A percentile compares a stretch with the other conserved stretches of the same genome.
These are phyloP conservation scores for Pseudomyrmex pallidus DNA, from an alignment of 1,140 invertebrate genomes.

Conservation along the genomic window DNA sequence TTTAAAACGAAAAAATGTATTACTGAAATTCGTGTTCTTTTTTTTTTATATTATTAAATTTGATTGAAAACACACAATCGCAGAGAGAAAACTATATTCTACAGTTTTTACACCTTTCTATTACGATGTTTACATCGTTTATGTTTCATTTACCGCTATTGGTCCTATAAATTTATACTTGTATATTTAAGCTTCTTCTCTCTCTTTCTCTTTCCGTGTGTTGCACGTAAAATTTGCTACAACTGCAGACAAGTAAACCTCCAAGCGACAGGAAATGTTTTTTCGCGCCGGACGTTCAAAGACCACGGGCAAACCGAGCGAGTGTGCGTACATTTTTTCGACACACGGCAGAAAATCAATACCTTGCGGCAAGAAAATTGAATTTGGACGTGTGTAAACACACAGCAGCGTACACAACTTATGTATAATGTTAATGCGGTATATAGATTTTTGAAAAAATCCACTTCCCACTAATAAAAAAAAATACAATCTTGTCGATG, in stretches of 20 bases:
- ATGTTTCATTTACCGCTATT: neutral
- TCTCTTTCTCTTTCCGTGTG: neutral
- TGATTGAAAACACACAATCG: neutral
- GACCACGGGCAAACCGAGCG: neutral
- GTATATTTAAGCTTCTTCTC: neutral
- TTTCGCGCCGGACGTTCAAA: conserved; percentile 14
- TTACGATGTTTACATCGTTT: neutral
- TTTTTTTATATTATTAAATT: conserved; percentile 18
- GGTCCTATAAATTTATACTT: neutral
- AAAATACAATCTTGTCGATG: neutral
- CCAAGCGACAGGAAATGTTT: conserved; percentile 56
- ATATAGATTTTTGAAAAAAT: conserved; percentile 40
- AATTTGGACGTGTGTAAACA: conserved; percentile 68
- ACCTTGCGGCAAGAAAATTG: conserved; percentile 68
- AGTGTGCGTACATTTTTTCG: conserved; percentile 45
- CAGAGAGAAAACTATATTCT: conserved; percentile 5
- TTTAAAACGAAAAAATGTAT: neutral
- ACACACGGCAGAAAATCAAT: conserved; percentile 61
- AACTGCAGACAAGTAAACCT: neutral
- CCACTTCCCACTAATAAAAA: neutral
- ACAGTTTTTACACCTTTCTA: neutral
- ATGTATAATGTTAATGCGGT: neutral
- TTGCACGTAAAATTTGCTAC: neutral
- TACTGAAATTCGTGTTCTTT: neutral
- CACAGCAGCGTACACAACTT: neutral